Evolutionary conservation across 2,797 vertebrate species (phyloP).

Genomic region (Alosa sapidissima): DNA sequence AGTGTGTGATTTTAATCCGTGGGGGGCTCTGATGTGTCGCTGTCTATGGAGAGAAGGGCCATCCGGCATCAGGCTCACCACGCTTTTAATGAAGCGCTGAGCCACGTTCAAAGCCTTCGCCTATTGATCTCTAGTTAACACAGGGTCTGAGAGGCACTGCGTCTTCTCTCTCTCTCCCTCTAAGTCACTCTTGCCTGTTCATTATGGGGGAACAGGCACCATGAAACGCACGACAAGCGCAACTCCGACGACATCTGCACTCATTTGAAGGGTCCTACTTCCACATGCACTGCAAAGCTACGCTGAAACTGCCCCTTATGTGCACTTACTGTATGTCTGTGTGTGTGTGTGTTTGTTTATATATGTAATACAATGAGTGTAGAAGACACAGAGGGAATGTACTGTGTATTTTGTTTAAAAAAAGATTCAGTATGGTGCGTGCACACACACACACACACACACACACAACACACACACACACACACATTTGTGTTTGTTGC

Average conservation of each 20-base stretch:
- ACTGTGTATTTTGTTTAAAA: background rate
- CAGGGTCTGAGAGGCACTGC: slow-evolving; percentile 24
- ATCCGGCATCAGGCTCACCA: slow-evolving; percentile 20
- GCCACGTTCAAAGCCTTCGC: slow-evolving; percentile 56
- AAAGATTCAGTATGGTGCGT: background rate
- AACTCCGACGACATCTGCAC: slow-evolving; percentile 25
- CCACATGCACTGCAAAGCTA: background rate
- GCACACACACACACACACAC: slow-evolving; percentile 24
- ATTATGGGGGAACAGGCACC: slow-evolving; percentile 48
- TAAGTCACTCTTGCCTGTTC: slow-evolving; percentile 51
- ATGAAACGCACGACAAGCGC: slow-evolving; percentile 44
- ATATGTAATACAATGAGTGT: background rate
- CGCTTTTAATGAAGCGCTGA: slow-evolving; percentile 60
- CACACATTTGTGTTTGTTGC: slow-evolving; percentile 23
- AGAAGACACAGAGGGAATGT: background rate
- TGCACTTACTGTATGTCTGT: slow-evolving; percentile 20
- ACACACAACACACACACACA: slow-evolving; percentile 24
- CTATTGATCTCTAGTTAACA: slow-evolving; percentile 50
- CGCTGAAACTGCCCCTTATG: background rate
- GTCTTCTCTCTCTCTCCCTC: slow-evolving; percentile 14
- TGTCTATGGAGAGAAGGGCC: slow-evolving; percentile 30
- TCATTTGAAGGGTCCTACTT: slow-evolving; percentile 24
- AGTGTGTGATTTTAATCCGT: slow-evolving; percentile 57
- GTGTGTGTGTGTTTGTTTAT: slow-evolving; percentile 6
- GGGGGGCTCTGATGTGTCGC: slow-evolving; percentile 46